Evolutionary conservation across 1,140 invertebrate genomes (phyloP).

Genomic region (Spodoptera frugiperda): DNA sequence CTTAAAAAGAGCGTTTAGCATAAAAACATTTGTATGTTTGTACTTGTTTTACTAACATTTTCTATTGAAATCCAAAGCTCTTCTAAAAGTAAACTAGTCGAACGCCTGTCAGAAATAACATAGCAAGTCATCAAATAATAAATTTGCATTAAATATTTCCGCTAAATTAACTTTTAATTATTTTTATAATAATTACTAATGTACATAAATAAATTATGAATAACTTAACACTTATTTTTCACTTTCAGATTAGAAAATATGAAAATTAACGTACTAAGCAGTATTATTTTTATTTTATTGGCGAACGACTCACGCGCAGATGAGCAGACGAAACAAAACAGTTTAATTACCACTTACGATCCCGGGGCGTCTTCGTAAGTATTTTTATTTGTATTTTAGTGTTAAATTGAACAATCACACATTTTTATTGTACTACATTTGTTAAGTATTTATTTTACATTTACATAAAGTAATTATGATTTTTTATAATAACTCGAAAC

Average conservation of each 20-base stretch:
- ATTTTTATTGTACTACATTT: no score
- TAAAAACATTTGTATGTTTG: no score
- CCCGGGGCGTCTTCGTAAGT: neutral
- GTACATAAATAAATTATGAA: neutral
- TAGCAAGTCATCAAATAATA: neutral
- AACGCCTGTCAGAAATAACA: neutral
- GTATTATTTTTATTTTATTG: neutral
- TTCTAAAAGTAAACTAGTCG: neutral
- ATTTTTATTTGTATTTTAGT: neutral
- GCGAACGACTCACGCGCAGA: neutral
- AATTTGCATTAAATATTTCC: neutral
- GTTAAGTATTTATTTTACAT: no score
- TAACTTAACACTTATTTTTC: neutral
- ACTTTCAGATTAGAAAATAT: constrained; percentile 3
- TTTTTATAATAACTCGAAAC: no score
- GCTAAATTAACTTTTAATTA: no score
- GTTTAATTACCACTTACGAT: neutral
- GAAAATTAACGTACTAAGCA: neutral
- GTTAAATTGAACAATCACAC: no score
- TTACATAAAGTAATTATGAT: no score
- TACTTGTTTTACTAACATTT: no score
- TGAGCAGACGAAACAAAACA: constrained; percentile 6
- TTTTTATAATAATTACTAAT: no score
- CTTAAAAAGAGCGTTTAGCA: no score
- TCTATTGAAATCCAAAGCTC: no score